Percentiles rank a stretch among this genome's conserved stretches.
Evolutionary conservation across 2,888 invertebrate genomes (phyloP).

Genomic region (Andrena praecox): DNA sequence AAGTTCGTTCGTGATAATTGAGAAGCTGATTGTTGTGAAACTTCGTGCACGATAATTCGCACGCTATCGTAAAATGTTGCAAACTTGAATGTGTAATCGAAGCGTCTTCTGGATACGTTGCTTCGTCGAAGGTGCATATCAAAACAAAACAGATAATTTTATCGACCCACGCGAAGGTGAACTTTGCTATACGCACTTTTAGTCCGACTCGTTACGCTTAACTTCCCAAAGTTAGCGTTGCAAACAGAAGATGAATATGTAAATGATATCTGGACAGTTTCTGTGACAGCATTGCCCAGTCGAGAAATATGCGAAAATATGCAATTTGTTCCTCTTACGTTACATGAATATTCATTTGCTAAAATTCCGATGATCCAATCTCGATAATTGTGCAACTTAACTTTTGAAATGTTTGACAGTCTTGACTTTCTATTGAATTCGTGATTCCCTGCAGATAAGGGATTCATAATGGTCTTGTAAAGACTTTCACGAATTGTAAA

Average conservation of each 20-base stretch:
- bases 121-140: slow-evolving; percentile 25
- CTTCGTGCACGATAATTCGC: slow-evolving; percentile 38
- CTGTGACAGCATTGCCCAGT: not conserved
- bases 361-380: not conserved
- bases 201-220: not conserved
- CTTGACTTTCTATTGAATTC: not conserved
- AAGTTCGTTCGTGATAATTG: slow-evolving; percentile 44
- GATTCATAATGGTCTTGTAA: slow-evolving; percentile 20
- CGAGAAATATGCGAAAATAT: not conserved
- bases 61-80: slow-evolving; percentile 36
- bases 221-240: not conserved
- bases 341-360: too few species aligned
- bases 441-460: slow-evolving; percentile 15
- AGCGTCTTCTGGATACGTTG: not conserved
- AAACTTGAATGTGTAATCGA: slow-evolving; percentile 3
- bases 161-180: slow-evolving; percentile 17
- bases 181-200: slow-evolving; percentile 23
- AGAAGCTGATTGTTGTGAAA: slow-evolving; percentile 50
- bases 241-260: not conserved
- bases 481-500: slow-evolving; percentile 11
- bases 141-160: slow-evolving; percentile 27
- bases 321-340: too few species aligned
- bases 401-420: slow-evolving; percentile 2
- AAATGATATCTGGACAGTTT: not conserved
- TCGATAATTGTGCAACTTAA: not conserved